These are phyloP conservation scores for Xiphorhynchus elegans DNA, from an alignment of 2,113 vertebrate genomes.

Conservation along the genomic window DNA sequence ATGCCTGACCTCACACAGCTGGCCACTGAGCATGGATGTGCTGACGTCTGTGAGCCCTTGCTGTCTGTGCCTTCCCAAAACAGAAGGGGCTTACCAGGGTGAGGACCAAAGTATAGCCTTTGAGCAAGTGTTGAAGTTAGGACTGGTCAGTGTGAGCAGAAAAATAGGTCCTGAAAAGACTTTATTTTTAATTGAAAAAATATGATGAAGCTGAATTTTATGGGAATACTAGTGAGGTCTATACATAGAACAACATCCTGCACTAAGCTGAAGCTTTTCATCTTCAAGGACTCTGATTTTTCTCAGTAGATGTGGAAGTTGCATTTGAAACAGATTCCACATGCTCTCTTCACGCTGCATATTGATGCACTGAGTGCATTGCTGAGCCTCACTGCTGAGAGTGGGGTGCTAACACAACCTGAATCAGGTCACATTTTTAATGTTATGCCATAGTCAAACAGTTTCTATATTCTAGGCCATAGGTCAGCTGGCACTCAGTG, in stretches of 20 bases:
- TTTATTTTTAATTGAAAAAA: background rate
- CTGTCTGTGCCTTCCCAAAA: fast-evolving
- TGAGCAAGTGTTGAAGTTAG: background rate
- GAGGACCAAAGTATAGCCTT: background rate
- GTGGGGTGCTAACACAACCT: background rate
- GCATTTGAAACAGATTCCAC: fast-evolving
- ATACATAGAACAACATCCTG: background rate
- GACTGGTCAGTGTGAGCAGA: background rate
- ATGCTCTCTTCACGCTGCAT: too few relatives aligned
- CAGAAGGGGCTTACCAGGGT: background rate
- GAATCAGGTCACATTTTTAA: background rate
- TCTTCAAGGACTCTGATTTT: background rate
- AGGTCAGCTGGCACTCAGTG: background rate
- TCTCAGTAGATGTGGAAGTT: background rate
- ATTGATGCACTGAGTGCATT: background rate
- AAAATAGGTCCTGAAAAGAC: background rate
- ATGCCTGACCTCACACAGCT: fast-evolving
- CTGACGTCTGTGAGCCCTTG: background rate
- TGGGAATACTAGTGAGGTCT: background rate
- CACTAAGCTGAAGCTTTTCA: background rate
- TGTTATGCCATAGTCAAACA: background rate
- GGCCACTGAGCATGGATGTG: fast-evolving
- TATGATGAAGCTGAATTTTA: background rate
- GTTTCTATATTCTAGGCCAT: background rate
- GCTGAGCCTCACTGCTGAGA: background rate